phyloP scores from a whole-genome alignment of 2,113 vertebrate genomes.

The Seriola rivoliana region DNA sequence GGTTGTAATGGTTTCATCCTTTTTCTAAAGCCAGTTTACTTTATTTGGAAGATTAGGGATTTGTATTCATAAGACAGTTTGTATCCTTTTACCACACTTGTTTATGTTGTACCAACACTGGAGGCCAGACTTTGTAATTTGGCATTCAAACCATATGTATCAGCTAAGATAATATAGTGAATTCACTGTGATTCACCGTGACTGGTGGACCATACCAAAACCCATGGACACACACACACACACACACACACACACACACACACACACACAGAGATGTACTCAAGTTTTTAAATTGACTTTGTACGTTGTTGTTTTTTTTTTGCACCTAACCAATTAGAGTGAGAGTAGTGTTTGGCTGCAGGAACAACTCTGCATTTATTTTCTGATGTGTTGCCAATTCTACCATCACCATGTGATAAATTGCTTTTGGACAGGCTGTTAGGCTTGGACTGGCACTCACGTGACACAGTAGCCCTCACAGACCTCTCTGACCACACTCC shows the following conservation, averaged over 20 bases:
- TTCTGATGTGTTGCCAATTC: slow-evolving; percentile 33
- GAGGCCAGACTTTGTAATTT: not conserved
- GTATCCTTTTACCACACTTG: not conserved
- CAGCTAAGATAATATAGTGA: slow-evolving; percentile 7
- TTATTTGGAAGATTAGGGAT: slow-evolving; percentile 36
- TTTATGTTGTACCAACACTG: not conserved
- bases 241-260: no score
- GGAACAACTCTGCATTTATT: slow-evolving; percentile 1
- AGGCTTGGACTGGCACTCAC: not conserved
- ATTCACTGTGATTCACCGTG: slow-evolving; percentile 24
- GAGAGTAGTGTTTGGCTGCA: slow-evolving; percentile 10
- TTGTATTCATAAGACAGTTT: slow-evolving; percentile 37
- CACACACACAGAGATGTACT: not conserved
- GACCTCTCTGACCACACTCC: slow-evolving; percentile 19
- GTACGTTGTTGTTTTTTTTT: not conserved
- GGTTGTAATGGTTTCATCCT: not conserved
- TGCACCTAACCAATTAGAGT: slow-evolving; percentile 4
- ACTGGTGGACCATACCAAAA: not conserved
- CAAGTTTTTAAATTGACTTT: not conserved
- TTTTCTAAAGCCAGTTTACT: slow-evolving; percentile 5
- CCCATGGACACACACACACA: no score
- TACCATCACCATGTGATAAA: slow-evolving; percentile 38
- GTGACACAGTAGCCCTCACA: not conserved
- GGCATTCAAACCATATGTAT: slow-evolving; percentile 2
- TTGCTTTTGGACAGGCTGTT: slow-evolving; percentile 30